phyloP scores from a whole-genome alignment of 2,888 invertebrate species.

The Autographa pulchrina region DNA sequence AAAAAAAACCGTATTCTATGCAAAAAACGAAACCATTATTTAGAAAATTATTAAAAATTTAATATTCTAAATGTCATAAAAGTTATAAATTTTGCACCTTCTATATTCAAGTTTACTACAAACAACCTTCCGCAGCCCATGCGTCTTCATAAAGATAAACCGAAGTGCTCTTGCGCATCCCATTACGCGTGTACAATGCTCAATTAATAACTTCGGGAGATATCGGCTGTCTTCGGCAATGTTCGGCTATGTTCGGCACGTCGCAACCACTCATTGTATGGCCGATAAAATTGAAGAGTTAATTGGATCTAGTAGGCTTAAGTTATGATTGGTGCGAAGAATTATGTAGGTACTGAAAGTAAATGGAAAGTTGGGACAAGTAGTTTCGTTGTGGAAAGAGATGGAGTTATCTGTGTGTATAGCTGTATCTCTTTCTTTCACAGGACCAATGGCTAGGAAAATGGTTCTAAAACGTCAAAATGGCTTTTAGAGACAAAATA shows the following conservation, averaged over 20 bases:
- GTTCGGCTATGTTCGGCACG: conserved; percentile 50
- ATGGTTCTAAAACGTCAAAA: too few species aligned
- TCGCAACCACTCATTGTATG: conserved; percentile 57
- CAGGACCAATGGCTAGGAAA: neutral
- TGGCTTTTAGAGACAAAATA: too few species aligned
- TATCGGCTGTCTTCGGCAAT: conserved; percentile 51
- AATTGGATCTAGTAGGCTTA: conserved; percentile 46
- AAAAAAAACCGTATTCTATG: too few species aligned
- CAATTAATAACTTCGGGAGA: conserved; percentile 69
- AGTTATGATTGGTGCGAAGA: conserved; percentile 18
- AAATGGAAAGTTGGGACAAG: neutral
- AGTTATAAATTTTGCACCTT: neutral
- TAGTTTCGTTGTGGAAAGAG: neutral
- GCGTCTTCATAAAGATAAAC: conserved; percentile 70
- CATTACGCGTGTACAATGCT: conserved; percentile 71
- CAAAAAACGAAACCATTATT: too few species aligned
- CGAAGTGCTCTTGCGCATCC: conserved; percentile 58
- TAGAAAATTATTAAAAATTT: too few species aligned
- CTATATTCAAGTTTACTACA: neutral
- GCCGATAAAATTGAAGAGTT: conserved; percentile 61
- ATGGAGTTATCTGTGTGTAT: neutral
- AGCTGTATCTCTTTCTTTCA: neutral
- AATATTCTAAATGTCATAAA: too few species aligned
- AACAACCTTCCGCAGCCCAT: conserved; percentile 46
- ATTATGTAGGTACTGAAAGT: neutral